A percentile compares a stretch with the other conserved stretches of the same genome.
Evolutionary conservation across 2,113 vertebrate genomes (phyloP).

Genomic region (Ovis canadensis): DNA sequence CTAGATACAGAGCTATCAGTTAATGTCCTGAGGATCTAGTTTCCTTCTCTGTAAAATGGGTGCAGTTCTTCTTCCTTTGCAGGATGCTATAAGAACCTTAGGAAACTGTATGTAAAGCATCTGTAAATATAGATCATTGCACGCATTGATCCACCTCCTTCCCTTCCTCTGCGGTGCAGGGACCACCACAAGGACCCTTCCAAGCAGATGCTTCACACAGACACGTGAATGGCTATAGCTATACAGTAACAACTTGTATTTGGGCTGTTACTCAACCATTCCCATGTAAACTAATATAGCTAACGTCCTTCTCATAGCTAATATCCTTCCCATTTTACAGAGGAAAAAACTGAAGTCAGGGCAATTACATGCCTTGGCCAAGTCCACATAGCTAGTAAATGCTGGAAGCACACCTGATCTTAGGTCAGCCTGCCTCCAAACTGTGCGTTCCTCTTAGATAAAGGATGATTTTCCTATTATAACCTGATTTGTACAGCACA

Average conservation of each 20-base stretch:
- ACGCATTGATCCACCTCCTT: accelerated
- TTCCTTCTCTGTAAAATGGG: neutral
- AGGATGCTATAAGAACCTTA: neutral
- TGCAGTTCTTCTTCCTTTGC: neutral
- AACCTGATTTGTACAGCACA: neutral
- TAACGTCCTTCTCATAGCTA: neutral
- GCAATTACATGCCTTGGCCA: neutral
- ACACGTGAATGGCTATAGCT: neutral
- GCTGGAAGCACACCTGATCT: neutral
- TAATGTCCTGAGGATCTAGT: neutral
- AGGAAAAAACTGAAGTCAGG: neutral
- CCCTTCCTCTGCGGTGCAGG: neutral
- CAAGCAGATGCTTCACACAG: neutral
- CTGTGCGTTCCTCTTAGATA: neutral
- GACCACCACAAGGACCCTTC: neutral
- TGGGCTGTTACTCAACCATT: neutral
- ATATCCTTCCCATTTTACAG: neutral
- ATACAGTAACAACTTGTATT: neutral
- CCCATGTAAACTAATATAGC: neutral
- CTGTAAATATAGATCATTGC: neutral
- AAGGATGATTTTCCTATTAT: constrained; percentile 9
- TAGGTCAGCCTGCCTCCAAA: neutral
- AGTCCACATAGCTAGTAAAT: neutral
- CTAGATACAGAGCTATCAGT: neutral
- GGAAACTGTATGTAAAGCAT: neutral